phyloP scores from a whole-genome alignment of 2,797 vertebrate genomes.

The Denticeps clupeoides region DNA sequence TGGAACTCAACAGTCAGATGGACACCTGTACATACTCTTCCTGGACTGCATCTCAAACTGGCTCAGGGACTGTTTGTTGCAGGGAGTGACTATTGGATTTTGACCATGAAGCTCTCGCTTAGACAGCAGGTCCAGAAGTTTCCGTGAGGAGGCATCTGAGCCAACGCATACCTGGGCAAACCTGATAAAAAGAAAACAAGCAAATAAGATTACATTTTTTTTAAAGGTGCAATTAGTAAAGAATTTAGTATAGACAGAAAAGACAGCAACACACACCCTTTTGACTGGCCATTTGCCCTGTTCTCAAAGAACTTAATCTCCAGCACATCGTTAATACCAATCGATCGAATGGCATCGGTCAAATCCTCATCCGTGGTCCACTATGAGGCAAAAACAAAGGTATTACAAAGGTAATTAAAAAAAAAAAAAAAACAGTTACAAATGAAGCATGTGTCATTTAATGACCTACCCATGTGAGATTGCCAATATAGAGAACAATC shows the following conservation, averaged over 20 bases:
- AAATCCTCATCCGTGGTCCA: constrained; percentile 99
- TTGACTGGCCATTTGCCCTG: constrained; percentile 94
- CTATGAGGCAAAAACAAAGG: constrained; percentile 47
- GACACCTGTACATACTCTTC: constrained; percentile 69
- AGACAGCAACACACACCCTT: too few species aligned
- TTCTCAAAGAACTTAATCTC: constrained; percentile 99
- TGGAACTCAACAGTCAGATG: too few species aligned
- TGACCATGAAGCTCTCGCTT: constrained; percentile 96
- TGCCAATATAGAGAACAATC: constrained; percentile 94
- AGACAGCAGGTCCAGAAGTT: constrained; percentile 88
- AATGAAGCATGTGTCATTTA: too few species aligned
- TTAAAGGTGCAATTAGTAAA: too few species aligned
- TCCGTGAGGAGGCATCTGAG: constrained; percentile 91
- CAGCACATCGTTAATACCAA: constrained; percentile 92
- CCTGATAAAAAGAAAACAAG: constrained; percentile 46
- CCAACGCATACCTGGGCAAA: constrained; percentile 96
- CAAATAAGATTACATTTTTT: not conserved
- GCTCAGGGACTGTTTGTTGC: constrained; percentile 97
- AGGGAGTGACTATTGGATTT: constrained; percentile 93
- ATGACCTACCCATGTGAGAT: constrained; percentile 92
- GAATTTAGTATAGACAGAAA: too few species aligned
- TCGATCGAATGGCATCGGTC: constrained; percentile 87
- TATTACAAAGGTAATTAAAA: not conserved
- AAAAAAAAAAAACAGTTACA: not conserved
- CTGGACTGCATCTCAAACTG: constrained; percentile 98